Conservation (phyloP, 2,113 vertebrate genomes). For the Aplodontia rufa region DNA sequence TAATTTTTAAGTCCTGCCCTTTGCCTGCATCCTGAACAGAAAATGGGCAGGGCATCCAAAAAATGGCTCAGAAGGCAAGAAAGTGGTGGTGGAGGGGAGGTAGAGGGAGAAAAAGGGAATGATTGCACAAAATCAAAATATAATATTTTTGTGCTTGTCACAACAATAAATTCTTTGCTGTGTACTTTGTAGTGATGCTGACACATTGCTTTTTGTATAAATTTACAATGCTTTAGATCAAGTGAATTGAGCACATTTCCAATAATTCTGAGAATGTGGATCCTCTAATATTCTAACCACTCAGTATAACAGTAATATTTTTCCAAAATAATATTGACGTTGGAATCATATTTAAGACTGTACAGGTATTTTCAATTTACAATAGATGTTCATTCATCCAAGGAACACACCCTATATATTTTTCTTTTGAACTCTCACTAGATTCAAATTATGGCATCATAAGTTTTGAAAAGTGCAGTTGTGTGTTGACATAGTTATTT, state of each 20-base stretch:
- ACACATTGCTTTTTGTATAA: background rate
- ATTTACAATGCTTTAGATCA: background rate
- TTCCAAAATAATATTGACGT: conserved; percentile 36
- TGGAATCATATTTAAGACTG: background rate
- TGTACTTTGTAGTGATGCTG: background rate
- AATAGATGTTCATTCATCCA: background rate
- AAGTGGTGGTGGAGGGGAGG: background rate
- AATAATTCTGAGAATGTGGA: background rate
- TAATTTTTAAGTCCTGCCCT: background rate
- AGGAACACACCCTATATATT: background rate
- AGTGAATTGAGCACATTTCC: conserved; percentile 3
- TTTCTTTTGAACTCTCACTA: background rate
- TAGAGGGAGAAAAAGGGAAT: background rate
- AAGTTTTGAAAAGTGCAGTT: conserved; percentile 62
- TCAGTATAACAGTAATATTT: background rate
- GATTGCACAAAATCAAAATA: background rate
- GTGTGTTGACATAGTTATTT: conserved; percentile 19
- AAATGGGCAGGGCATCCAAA: background rate
- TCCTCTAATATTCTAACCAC: background rate
- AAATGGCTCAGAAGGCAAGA: background rate
- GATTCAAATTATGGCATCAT: conserved; percentile 20
- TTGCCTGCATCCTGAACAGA: background rate
- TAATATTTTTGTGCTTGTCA: conserved; percentile 16
- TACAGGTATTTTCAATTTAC: background rate
- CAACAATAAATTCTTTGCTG: background rate